Evolutionary conservation across 2,888 invertebrate species (phyloP).

Genomic region (Idaea straminata): DNA sequence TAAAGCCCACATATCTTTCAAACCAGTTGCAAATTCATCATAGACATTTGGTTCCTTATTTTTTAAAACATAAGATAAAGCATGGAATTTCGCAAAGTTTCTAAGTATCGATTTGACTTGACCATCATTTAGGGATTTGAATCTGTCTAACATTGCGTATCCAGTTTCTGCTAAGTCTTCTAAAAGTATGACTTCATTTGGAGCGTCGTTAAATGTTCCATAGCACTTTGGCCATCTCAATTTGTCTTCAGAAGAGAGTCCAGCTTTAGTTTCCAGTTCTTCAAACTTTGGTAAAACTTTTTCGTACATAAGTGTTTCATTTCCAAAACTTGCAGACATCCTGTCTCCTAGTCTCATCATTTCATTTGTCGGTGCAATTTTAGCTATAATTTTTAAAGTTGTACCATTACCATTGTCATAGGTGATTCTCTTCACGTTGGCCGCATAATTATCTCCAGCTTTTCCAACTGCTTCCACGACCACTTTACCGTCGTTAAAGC

Average conservation of each 20-base stretch:
- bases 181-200: constrained; percentile 44
- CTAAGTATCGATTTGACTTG: constrained; percentile 35
- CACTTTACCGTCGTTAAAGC: constrained; percentile 20
- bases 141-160: constrained; percentile 39
- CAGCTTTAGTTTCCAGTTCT: constrained; percentile 31
- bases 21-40: constrained; percentile 19
- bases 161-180: constrained; percentile 40
- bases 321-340: constrained; percentile 30
- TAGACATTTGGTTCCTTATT: constrained; percentile 32
- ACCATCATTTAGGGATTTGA: constrained; percentile 31
- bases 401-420: constrained; percentile 28
- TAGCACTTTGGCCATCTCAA: constrained; percentile 40
- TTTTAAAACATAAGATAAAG: constrained; percentile 40
- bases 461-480: constrained; percentile 27
- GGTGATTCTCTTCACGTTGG: constrained; percentile 32
- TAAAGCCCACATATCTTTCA: constrained; percentile 24
- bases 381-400: constrained; percentile 41
- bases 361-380: constrained; percentile 36
- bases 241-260: constrained; percentile 33
- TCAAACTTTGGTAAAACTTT: constrained; percentile 38
- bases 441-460: constrained; percentile 37
- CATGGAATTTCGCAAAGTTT: constrained; percentile 39
- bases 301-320: constrained; percentile 42
- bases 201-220: constrained; percentile 32
- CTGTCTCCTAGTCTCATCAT: constrained; percentile 21